These are phyloP conservation scores for Metaphire vulgaris DNA, from an alignment of 1,140 invertebrate species.

Conservation along the genomic window DNA sequence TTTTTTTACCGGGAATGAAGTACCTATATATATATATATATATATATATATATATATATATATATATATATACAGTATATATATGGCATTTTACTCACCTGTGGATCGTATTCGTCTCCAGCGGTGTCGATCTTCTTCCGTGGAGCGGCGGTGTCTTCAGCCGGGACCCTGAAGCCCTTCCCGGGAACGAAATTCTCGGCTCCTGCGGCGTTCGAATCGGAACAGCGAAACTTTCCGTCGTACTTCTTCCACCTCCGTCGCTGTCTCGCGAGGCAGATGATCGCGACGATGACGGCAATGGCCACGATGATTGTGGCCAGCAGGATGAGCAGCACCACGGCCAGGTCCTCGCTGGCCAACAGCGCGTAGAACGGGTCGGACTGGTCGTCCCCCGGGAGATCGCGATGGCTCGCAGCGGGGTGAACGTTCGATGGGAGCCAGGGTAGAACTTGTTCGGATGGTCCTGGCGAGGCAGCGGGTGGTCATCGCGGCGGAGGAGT, in stretches of 20 bases:
- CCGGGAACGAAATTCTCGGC: neutral
- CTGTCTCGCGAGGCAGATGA: slow-evolving; percentile 15
- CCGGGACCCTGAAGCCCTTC: neutral
- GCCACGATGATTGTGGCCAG: slow-evolving; percentile 4
- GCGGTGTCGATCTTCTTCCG: too few species aligned
- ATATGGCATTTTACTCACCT: too few species aligned
- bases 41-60: slow-evolving; percentile 8
- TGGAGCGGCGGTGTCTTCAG: neutral
- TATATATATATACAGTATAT: too few species aligned
- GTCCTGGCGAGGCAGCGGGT: neutral
- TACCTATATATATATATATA: slow-evolving; percentile 2
- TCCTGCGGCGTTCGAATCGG: neutral
- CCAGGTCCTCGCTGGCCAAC: slow-evolving; percentile 22
- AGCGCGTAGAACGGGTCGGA: slow-evolving; percentile 1
- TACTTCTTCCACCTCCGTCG: neutral
- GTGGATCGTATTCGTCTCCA: too few species aligned
- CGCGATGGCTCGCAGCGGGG: neutral
- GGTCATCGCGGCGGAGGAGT: neutral
- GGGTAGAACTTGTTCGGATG: neutral
- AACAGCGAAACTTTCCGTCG: neutral
- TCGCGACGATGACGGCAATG: slow-evolving; percentile 11
- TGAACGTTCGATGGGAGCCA: neutral
- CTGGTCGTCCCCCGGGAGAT: neutral
- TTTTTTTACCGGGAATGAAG: neutral
- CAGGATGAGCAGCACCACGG: neutral